Base-by-base conservation (phyloP, 2,888 invertebrate species). In the Empis stercorea region DNA sequence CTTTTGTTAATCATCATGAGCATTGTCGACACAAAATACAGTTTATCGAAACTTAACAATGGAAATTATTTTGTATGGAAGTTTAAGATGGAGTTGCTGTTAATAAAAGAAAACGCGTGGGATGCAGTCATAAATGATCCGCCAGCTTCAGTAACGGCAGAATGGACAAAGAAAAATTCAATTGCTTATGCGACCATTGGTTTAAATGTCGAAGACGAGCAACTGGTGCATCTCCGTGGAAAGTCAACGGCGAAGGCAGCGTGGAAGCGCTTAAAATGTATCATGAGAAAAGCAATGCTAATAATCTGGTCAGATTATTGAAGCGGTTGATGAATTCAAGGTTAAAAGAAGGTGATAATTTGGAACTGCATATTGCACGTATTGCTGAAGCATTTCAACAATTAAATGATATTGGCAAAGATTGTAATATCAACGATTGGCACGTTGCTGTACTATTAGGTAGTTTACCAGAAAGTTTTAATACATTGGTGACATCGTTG, bases 11-110 rank as follows among this genome's bases (percentile, higher is more conserved):
- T 13, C 32, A 7, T 13, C 10, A 32, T 32, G 32, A 32, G 13
- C 10, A 32, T 10, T 32, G 9, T 13, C 5, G 30, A 27, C 3
- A n/a, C 10, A 11, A 46, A 41, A 34, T 11, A 10, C 10, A 42
- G n/a, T 3, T 15, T 48, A 10, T 14, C 10, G n/a, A 49, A 49
- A 20, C 17, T 49, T 4, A 50, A 50, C 23, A 34, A 43, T 11
- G 4, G 2, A 3, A 48, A 48, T 36, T 48, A 48, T 39, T 23
- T n/a, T 6, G 47, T 40, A 16, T 51, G 48, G 51, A 48, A 48
- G 16, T 51, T 32, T 13, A 42, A 36, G 14, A 30, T 51, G 23
- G 48, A 51, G 37, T 14, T 49, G 14, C 11, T 47, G n/a, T 38
- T 51, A 13, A 27, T 13, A 30, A 43, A 46, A 40, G 43, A 51